A percentile compares a stretch with the other conserved stretches of the same genome.
Evolutionary conservation across 1,140 invertebrate species (phyloP).

Genomic region (Diprion similis): DNA sequence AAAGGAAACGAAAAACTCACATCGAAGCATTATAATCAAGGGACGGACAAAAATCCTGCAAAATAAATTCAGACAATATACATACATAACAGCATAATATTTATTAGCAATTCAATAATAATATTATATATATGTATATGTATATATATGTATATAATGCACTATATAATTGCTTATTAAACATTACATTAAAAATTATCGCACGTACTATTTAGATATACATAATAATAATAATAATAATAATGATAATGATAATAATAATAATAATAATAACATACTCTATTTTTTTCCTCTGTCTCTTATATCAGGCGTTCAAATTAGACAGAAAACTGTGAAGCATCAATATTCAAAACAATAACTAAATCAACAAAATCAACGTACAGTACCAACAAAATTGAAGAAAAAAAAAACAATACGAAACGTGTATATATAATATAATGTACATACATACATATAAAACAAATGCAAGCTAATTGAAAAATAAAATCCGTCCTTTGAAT

Average conservation of each 20-base stretch:
- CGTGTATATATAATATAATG: background rate
- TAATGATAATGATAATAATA: too few species aligned
- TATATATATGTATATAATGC: slow-evolving; percentile 32
- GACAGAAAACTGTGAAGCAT: slow-evolving; percentile 7
- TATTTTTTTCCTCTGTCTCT: background rate
- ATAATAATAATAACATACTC: background rate
- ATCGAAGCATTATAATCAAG: slow-evolving; percentile 30
- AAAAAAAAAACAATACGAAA: background rate
- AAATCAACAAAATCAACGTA: slow-evolving; percentile 3
- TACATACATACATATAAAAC: background rate
- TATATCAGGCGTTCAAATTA: background rate
- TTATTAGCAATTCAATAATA: slow-evolving; percentile 58
- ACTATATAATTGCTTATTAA: slow-evolving; percentile 49
- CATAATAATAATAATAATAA: background rate
- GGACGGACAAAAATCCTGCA: slow-evolving; percentile 51
- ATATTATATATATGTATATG: slow-evolving; percentile 26
- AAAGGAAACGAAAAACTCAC: slow-evolving; percentile 18
- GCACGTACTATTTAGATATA: slow-evolving; percentile 1
- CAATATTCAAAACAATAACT: background rate
- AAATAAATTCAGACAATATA: slow-evolving; percentile 58
- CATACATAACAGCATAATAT: slow-evolving; percentile 58
- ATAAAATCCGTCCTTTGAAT: background rate
- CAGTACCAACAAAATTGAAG: background rate
- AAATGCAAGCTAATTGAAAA: background rate
- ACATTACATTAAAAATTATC: background rate